Evolutionary conservation across 2,113 vertebrate species (phyloP).

Genomic region (Siniperca knerii): DNA sequence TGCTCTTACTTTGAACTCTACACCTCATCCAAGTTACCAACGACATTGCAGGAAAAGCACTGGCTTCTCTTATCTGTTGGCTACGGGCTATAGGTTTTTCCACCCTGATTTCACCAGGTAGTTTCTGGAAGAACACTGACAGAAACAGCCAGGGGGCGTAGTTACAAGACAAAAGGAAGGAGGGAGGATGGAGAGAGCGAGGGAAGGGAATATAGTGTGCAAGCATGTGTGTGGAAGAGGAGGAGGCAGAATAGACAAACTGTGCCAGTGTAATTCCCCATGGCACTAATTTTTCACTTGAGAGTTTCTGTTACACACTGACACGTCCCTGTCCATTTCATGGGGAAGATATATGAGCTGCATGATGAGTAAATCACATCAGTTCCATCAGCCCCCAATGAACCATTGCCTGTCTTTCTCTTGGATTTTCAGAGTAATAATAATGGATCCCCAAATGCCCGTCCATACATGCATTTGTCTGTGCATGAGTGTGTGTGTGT

Average conservation of each 20-base stretch:
- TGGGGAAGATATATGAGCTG: slow-evolving; percentile 20
- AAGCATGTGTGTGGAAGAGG: not conserved
- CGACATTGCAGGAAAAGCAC: slow-evolving; percentile 8
- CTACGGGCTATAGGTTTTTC: slow-evolving; percentile 42
- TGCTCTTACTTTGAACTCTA: slow-evolving; percentile 8
- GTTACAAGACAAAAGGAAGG: slow-evolving; percentile 37
- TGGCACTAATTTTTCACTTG: slow-evolving; percentile 32
- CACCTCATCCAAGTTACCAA: not conserved
- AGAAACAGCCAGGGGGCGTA: slow-evolving; percentile 58
- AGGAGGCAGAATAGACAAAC: slow-evolving; percentile 2
- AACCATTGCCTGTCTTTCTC: not conserved
- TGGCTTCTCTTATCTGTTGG: slow-evolving; percentile 41
- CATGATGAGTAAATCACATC: slow-evolving; percentile 42
- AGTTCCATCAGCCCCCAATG: not conserved
- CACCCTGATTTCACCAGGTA: slow-evolving; percentile 38
- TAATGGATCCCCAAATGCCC: not conserved
- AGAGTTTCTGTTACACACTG: slow-evolving; percentile 16
- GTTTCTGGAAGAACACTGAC: slow-evolving; percentile 45
- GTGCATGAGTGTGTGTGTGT: not conserved
- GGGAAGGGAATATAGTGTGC: slow-evolving; percentile 4
- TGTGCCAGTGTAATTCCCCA: slow-evolving; percentile 6
- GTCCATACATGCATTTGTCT: not conserved
- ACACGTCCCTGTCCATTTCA: slow-evolving; percentile 21
- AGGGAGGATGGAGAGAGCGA: not conserved
- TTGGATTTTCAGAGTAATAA: not conserved